phyloP scores from a whole-genome alignment of 2,888 invertebrate species.

The Neuroscelio doddi region DNA sequence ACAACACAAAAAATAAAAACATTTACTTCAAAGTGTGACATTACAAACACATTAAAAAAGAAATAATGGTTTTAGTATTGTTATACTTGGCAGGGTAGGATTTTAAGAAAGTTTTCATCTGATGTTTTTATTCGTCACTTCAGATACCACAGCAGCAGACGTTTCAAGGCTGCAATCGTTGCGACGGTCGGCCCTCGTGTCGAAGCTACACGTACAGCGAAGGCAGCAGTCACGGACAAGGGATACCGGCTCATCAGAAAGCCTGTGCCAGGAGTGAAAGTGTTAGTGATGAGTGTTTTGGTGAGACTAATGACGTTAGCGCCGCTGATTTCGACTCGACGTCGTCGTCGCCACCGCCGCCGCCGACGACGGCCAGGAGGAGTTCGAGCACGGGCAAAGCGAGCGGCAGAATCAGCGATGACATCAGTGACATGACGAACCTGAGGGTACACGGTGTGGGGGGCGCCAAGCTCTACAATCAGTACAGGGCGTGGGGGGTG shows the following conservation, averaged over 20 bases:
- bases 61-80: slow-evolving; percentile 12
- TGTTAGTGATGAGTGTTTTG: slow-evolving; percentile 63
- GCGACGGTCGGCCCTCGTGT: slow-evolving; percentile 54
- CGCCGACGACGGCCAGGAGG: slow-evolving; percentile 42
- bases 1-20: no score
- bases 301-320: slow-evolving; percentile 42
- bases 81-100: slow-evolving; percentile 18
- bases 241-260: slow-evolving; percentile 33
- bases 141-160: slow-evolving; percentile 5
- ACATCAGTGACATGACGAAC: slow-evolving; percentile 49
- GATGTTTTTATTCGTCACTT: not conserved
- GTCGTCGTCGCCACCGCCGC: no score
- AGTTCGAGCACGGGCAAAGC: slow-evolving; percentile 15
- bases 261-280: slow-evolving; percentile 61
- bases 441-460: slow-evolving; percentile 40
- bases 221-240: slow-evolving; percentile 48
- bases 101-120: not conserved
- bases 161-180: slow-evolving; percentile 44
- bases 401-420: slow-evolving; percentile 52
- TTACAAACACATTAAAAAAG: no score
- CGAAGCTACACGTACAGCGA: slow-evolving; percentile 64
- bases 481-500: slow-evolving; percentile 65
- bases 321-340: no score
- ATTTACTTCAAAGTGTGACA: no score
- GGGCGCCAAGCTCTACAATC: slow-evolving; percentile 56